Evolutionary conservation across 1,140 invertebrate genomes (phyloP).

Genomic region (Pseudachorutes palmiensis): DNA sequence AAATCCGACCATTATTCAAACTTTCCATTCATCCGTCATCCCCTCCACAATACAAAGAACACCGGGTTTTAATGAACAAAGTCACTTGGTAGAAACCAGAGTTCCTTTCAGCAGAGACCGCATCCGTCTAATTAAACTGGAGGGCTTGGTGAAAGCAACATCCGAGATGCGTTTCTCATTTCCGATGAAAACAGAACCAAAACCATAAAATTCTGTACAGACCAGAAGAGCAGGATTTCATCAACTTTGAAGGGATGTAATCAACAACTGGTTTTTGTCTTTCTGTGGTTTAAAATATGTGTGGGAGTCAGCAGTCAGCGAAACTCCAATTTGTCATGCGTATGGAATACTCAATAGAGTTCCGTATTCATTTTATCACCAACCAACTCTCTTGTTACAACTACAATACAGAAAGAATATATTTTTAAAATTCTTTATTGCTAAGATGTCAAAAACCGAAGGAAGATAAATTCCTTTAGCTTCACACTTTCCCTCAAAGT

Average conservation of each 20-base stretch:
- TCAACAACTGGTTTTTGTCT: too few species aligned
- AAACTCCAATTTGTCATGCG: not conserved
- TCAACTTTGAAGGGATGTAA: too few species aligned
- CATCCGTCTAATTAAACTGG: not conserved
- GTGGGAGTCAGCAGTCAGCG: not conserved
- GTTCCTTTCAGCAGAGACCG: not conserved
- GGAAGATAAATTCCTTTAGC: not conserved
- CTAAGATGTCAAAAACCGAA: not conserved
- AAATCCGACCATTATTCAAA: constrained; percentile 3
- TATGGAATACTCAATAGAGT: too few species aligned
- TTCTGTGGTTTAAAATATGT: too few species aligned
- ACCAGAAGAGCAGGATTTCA: too few species aligned
- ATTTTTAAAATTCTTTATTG: not conserved
- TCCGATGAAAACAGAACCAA: too few species aligned
- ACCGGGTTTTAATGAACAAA: too few species aligned
- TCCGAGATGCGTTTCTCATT: not conserved
- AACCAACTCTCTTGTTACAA: too few species aligned
- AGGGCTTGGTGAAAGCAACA: not conserved
- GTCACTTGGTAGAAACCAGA: not conserved
- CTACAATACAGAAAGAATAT: too few species aligned
- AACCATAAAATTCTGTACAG: too few species aligned
- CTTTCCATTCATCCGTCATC: constrained; percentile 1
- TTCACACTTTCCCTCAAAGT: not conserved
- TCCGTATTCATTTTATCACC: too few species aligned
- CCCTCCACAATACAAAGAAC: not conserved